Base-by-base conservation (phyloP, 2,113 vertebrate species). In the Copsychus sechellarum region DNA sequence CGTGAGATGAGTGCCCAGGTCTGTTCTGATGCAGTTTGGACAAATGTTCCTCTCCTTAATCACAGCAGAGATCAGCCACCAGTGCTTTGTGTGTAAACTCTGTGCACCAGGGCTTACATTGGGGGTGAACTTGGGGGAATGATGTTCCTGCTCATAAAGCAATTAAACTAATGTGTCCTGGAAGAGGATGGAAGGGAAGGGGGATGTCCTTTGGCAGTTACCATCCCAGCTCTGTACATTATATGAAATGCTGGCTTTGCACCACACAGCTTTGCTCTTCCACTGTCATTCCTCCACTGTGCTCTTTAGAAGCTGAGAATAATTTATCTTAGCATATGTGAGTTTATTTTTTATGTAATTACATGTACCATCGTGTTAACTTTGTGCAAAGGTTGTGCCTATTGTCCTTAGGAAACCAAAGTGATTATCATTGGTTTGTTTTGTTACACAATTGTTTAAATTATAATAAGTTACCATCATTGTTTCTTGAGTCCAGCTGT, bases 381-480 rank as follows among this genome's bases (percentile, higher is more conserved):
- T 97, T 97, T 97, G 96, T 97, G 93, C 94, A 96, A 96, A 97
- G 95, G 94, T 97, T 97, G 95, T 13, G 90, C 92, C 96, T 97
- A 98, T 98, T 98, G 98, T 98, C 97, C 95, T 98, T 96, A 97
- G 96, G 95, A 98, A 98, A 97, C 96, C 82, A 97, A 98, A 98
- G 97, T 96, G 95, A 97, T 97, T 97, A 97, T 97, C 95, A 89
- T 93, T 96, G 97, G 97, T 98, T 98, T 97, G 97, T 98, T 98
- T 98, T 97, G 97, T 97, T 97, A 97, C 94, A 93, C 97, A 97
- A 97, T 97, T 98, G 98, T 98, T 98, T 98, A 98, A 98, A 98
- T 98, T 98, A 96, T 97, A 98, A 97, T 98, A 98, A 97, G 96
- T 98, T 96, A 71, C 97, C 96, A 97, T 97, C 97, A 94, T 95